Percentiles rank a stretch among this genome's conserved stretches.
phyloP scores from a whole-genome alignment of 2,888 invertebrate species.

The Pollenia labialis region DNA sequence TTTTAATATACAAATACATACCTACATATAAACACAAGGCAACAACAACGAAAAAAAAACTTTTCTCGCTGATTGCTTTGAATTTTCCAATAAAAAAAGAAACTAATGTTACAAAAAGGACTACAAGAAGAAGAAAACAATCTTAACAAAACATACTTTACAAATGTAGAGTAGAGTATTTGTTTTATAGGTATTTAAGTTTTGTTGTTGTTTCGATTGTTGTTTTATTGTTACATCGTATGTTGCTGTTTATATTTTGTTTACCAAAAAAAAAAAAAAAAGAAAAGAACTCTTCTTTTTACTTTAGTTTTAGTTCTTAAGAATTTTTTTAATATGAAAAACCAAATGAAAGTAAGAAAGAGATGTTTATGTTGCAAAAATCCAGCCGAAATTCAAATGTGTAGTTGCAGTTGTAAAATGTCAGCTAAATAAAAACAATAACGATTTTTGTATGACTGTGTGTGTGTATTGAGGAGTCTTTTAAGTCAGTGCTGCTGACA shows the following conservation, averaged over 20 bases:
- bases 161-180: conserved; percentile 49
- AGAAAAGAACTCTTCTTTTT: conserved; percentile 5
- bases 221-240: conserved; percentile 42
- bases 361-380: conserved; percentile 24
- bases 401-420: conserved; percentile 42
- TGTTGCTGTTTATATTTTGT: conserved; percentile 54
- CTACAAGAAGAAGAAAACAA: not conserved
- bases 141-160: conserved; percentile 42
- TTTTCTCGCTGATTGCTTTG: conserved; percentile 70
- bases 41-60: conserved; percentile 34
- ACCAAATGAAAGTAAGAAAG: not conserved
- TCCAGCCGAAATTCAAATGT: conserved; percentile 29
- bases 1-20: conserved; percentile 4
- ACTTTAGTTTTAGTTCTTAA: not conserved
- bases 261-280: conserved; percentile 1
- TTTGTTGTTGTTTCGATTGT: conserved; percentile 25
- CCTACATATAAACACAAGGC: not conserved
- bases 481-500: not conserved
- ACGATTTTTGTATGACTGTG: not conserved
- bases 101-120: not conserved
- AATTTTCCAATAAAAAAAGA: conserved; percentile 47
- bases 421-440: conserved; percentile 31
- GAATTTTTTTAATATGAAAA: conserved; percentile 20
- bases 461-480: not conserved
- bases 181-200: conserved; percentile 26